Base-by-base conservation (phyloP, 64 coral and sea anemone genomes). In the Cladopsammia gracilis region DNA sequence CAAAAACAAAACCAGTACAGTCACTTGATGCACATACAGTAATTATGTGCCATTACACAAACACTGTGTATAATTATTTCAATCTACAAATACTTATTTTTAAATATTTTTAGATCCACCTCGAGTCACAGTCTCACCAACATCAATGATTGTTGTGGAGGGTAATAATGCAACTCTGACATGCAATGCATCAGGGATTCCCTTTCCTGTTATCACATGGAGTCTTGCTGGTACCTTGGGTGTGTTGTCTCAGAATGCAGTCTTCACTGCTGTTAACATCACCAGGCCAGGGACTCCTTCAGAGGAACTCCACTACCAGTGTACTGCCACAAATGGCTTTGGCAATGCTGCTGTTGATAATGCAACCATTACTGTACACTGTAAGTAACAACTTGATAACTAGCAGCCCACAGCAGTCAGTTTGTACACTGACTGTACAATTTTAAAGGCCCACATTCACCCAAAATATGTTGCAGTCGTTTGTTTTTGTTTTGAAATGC, bases 281-380 rank as follows among this genome's bases (percentile, higher is more conserved):
- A 75, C 4, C 71, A 75, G 71, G 47, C 71, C 71, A 6, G 44
- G 71, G 71, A 75, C 71, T 47, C 16, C 43, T 20, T 16, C 44
- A 18, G 47, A 75, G 5, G 15, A 48, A 14, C 44, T 75, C 45
- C 71, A 75, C 16, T 90, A 90, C 22, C 73, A 47, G 9, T 90
- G 88, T 64, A 79, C 88, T 25, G 88, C 74, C 43, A 78, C 56
- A 16, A 90, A 90, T 79, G 73, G 59, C 13, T 16, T 90, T 5
- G 58, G 24, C 6, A 79, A 64, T 42, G 7, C 43, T 14, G 73
- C 22, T 3, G 16, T 9, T 14, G 13, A 53, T 23, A 23, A 74
- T 59, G 56, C 48, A 0, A 56, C n/a, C 24, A 18, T 89, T 25
- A 42, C 73, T 89, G 87, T 89, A 12, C 87, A 89, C 56, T 89